Base-by-base conservation (phyloP, 2,797 vertebrate species). In the Trachurus trachurus region DNA sequence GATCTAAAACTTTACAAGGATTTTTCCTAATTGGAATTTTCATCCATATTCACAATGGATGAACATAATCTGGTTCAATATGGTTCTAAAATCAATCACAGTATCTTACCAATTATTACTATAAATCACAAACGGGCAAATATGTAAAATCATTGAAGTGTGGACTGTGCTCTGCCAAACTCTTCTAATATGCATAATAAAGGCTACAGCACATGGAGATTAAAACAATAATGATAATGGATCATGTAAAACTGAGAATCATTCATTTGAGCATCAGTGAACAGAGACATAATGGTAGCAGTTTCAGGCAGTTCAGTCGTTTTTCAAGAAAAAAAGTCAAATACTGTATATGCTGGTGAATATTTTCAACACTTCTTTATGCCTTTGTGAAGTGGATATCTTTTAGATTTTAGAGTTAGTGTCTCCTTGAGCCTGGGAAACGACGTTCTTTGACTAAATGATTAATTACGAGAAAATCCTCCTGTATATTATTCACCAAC, bases 21-120 rank as follows among this genome's bases (percentile, higher is more conserved):
- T 53, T 64, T 10, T 59, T 75, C 59, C 5, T 22, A 26, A n/a
- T 19, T n/a, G 9, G 3, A 21, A 65, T 63, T 49, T 63, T 49
- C 15, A 68, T 53, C 47, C 6, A 56, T 45, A 62, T 53, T 8
- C 34, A 37, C 6, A 37, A 37, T 37, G 34, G 34, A 37, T 37
- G 34, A 8, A 37, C 34, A 37, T 8, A 8, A 37, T 37, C 7
- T 37, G 34, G 34, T 6, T n/a, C 5, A n/a, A 9, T 39, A 39
- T 9, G 2, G 17, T n/a, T 39, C 17, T 1, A 5, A n/a, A 11
- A 59, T n/a, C 37, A 54, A 22, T 54, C 58, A n/a, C 8, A 53
- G 0, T 21, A 44, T 53, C 44, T 12, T 29, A 26, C 21, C 26
- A 21, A 57, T 12, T 31, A 45, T 34, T 22, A 66, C n/a, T 45